A percentile compares a stretch with the other conserved stretches of the same genome.
Conservation (phyloP, 2,888 invertebrate species). For the Mimas tiliae region DNA sequence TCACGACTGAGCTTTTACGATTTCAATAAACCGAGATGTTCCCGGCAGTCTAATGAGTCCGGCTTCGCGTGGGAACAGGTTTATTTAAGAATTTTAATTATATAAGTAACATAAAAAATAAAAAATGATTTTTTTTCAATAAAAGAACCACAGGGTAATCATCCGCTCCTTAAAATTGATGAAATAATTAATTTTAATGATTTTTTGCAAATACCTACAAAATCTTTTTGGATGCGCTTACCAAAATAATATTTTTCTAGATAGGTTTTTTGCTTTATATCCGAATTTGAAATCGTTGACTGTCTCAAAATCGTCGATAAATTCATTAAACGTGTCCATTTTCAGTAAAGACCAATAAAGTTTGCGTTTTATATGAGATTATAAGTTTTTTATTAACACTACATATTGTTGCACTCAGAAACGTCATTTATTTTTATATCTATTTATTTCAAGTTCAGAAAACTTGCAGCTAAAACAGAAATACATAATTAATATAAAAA, state of each 20-base stretch:
- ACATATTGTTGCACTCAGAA: no score
- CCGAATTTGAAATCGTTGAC: slow-evolving; percentile 1
- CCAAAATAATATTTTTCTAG: slow-evolving; percentile 65
- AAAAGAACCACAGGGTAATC: slow-evolving; percentile 32
- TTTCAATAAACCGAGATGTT: slow-evolving; percentile 13
- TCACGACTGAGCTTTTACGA: slow-evolving; percentile 19
- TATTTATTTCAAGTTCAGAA: no score
- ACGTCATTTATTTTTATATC: no score
- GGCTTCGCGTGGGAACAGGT: slow-evolving; percentile 2
- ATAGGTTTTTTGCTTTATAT: slow-evolving; percentile 38
- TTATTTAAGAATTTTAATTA: slow-evolving; percentile 2
- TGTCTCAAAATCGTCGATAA: background rate
- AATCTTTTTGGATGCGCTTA: slow-evolving; percentile 69
- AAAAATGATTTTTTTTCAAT: slow-evolving; percentile 7
- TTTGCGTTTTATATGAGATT: no score
- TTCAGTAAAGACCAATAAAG: no score
- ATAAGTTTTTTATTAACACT: background rate
- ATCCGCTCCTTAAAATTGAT: slow-evolving; percentile 40
- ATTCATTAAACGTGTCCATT: slow-evolving; percentile 8
- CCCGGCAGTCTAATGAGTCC: background rate
- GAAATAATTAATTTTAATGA: slow-evolving; percentile 45
- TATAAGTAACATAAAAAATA: background rate
- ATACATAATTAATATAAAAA: no score
- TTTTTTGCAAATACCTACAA: slow-evolving; percentile 46
- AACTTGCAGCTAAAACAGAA: no score